Percentiles rank a stretch among this genome's conserved stretches.
Conservation (phyloP, 2,888 invertebrate genomes). For the Melieria omissa region DNA sequence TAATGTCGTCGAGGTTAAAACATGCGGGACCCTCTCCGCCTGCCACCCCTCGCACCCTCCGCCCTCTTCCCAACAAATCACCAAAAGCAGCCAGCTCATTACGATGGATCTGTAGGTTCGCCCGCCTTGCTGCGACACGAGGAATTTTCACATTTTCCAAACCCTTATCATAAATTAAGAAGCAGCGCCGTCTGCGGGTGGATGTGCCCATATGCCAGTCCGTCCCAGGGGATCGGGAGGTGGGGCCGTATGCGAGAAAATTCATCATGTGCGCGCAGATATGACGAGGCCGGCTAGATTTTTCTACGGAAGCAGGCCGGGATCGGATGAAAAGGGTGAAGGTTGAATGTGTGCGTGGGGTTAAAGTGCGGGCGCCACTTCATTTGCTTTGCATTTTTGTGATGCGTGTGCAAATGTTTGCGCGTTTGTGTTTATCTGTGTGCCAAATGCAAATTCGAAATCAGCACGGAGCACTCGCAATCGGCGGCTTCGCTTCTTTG, state of each 20-base stretch:
- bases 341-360: too few relatives aligned
- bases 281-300: neutral
- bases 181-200: neutral
- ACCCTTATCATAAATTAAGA: slow-evolving; percentile 63
- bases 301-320: too few relatives aligned
- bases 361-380: too few relatives aligned
- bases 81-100: slow-evolving; percentile 33
- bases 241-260: slow-evolving; percentile 14
- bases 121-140: slow-evolving; percentile 2
- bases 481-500: too few relatives aligned
- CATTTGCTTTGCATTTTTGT: too few relatives aligned
- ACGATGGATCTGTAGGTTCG: slow-evolving; percentile 47
- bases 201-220: too few relatives aligned
- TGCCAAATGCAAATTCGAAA: too few relatives aligned
- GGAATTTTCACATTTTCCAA: slow-evolving; percentile 41
- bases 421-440: too few relatives aligned
- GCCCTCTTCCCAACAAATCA: neutral
- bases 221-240: too few relatives aligned
- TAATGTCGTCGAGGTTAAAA: slow-evolving; percentile 43
- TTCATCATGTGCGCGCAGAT: slow-evolving; percentile 9
- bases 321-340: too few relatives aligned
- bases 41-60: neutral
- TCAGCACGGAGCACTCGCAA: too few relatives aligned
- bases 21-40: slow-evolving; percentile 18
- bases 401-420: too few relatives aligned